Percentiles rank a stretch among this genome's conserved stretches.
These are phyloP conservation scores for Podilymbus podiceps DNA, from an alignment of 2,113 vertebrate genomes.

Conservation along the genomic window DNA sequence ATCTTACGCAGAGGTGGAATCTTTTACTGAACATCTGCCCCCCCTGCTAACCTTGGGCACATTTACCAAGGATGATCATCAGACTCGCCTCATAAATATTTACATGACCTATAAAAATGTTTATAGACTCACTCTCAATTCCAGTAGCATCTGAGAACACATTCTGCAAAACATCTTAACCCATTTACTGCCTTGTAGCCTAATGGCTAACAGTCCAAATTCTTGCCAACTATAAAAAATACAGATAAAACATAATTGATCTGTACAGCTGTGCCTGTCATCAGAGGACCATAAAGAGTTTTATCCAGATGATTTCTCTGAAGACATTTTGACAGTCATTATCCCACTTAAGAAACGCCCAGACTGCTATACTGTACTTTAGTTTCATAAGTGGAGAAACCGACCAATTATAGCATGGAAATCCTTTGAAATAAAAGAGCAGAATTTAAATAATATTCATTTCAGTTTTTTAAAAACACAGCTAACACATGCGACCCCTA, in stretches of 20 bases:
- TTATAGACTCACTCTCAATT: neutral
- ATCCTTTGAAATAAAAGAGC: neutral
- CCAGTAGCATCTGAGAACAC: neutral
- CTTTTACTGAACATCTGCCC: neutral
- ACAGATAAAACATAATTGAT: neutral
- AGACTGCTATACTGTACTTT: neutral
- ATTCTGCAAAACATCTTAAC: neutral
- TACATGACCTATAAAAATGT: neutral
- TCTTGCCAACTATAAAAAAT: neutral
- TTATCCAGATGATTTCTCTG: neutral
- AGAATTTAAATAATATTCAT: accelerated
- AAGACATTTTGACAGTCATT: neutral
- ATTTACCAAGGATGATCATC: neutral
- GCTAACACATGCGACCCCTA: neutral
- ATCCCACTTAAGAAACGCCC: neutral
- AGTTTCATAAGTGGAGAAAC: neutral
- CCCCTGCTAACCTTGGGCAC: neutral
- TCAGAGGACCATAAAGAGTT: neutral
- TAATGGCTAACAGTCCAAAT: neutral
- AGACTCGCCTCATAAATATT: neutral
- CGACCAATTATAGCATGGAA: neutral
- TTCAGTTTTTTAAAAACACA: neutral
- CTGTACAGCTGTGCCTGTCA: neutral
- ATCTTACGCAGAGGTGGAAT: neutral
- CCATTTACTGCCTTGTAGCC: neutral